Conservation (phyloP, 37 sponge, comb jelly and placozoan species). For the Crambe crambe region DNA sequence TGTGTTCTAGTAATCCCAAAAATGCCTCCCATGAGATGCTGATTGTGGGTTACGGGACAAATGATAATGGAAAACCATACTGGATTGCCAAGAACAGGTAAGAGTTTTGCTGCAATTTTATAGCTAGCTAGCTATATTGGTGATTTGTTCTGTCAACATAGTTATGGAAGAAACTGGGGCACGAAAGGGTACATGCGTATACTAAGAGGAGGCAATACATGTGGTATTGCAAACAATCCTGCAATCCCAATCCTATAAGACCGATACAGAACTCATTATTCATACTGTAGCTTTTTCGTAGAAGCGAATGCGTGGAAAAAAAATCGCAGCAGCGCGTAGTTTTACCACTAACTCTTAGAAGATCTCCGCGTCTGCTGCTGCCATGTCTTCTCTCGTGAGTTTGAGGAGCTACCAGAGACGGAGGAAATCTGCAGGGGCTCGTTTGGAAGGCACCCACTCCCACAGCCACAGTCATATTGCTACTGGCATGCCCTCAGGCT, state of each 20-base stretch:
- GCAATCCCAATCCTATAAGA: constrained; percentile 12
- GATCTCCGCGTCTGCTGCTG: not conserved
- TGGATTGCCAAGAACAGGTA: constrained; percentile 26
- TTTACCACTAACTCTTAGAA: no score
- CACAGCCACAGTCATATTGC: not conserved
- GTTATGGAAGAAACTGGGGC: constrained; percentile 19
- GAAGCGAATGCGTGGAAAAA: no score
- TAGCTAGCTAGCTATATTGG: not conserved
- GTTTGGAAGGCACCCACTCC: constrained; percentile 3
- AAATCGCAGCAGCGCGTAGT: no score
- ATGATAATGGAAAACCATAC: not conserved
- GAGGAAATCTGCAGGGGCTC: constrained; percentile 22
- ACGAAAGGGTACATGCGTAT: constrained; percentile 18
- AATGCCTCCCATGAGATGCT: constrained; percentile 25
- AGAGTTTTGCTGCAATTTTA: no score
- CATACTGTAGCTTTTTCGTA: no score
- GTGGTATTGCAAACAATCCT: constrained; percentile 29
- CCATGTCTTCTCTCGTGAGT: not conserved
- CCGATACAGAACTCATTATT: no score
- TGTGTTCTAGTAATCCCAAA: not conserved
- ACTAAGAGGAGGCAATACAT: not conserved
- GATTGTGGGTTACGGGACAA: constrained; percentile 23
- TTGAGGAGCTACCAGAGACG: not conserved
- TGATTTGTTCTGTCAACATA: not conserved
- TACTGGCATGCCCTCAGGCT: not conserved